phyloP scores from a whole-genome alignment of 2,797 vertebrate species.

The Hydrocynus forskahlii region DNA sequence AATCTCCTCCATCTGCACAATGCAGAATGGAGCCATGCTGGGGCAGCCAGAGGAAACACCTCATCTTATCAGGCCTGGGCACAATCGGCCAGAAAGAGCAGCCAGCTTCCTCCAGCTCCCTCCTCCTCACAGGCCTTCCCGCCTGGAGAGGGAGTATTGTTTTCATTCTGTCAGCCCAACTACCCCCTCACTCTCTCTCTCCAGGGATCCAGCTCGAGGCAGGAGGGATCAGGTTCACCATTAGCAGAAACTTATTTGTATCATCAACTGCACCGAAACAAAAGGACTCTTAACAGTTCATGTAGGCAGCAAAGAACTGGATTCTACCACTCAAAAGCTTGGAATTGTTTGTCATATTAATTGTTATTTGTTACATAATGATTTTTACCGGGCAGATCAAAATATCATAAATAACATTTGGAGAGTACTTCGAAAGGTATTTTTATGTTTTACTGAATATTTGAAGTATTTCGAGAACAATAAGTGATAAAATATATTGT shows the following conservation, averaged over 20 bases:
- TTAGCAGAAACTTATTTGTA: constrained; percentile 10
- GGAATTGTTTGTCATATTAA: no score
- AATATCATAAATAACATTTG: no score
- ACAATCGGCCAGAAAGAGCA: constrained; percentile 66
- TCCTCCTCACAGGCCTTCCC: constrained; percentile 42
- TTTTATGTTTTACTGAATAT: no score
- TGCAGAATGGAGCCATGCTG: constrained; percentile 61
- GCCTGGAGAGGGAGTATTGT: constrained; percentile 49
- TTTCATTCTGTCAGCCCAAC: constrained; percentile 27
- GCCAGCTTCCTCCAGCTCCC: constrained; percentile 65
- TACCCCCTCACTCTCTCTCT: constrained; percentile 28
- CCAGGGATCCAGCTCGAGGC: constrained; percentile 15
- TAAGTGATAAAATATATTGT: no score
- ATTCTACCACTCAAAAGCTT: not conserved
- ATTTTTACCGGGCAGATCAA: no score
- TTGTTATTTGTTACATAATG: no score
- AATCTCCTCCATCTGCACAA: constrained; percentile 70
- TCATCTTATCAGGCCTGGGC: constrained; percentile 74
- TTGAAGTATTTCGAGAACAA: no score
- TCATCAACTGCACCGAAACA: constrained; percentile 13
- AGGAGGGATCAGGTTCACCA: constrained; percentile 42
- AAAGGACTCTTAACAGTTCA: constrained; percentile 5
- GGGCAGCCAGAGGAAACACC: constrained; percentile 73
- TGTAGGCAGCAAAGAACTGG: not conserved
- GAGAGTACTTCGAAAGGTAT: no score